phyloP scores from a whole-genome alignment of 2,888 invertebrate genomes.

The Nebria brevicollis region DNA sequence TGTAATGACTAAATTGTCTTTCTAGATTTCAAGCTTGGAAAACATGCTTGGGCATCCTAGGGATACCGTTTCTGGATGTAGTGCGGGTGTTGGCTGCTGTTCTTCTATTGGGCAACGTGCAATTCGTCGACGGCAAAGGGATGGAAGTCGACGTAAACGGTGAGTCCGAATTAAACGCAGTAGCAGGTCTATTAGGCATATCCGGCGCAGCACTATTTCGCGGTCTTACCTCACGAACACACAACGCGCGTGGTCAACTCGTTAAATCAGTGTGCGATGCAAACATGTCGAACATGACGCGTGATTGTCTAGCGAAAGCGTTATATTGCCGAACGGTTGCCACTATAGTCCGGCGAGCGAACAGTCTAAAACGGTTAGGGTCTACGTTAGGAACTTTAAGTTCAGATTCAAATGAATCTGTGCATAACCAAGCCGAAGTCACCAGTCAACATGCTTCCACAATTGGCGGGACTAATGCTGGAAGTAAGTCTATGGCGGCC shows the following conservation, averaged over 20 bases:
- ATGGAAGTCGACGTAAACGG: slow-evolving; percentile 82
- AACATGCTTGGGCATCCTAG: slow-evolving; percentile 87
- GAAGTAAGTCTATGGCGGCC: slow-evolving; percentile 91
- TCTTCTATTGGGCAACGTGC: slow-evolving; percentile 89
- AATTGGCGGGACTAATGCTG: slow-evolving; percentile 76
- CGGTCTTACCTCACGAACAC: slow-evolving; percentile 84
- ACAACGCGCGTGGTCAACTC: slow-evolving; percentile 80
- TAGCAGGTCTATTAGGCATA: slow-evolving; percentile 84
- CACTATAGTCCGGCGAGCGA: slow-evolving; percentile 91
- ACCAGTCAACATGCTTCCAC: slow-evolving; percentile 88
- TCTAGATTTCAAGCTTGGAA: slow-evolving; percentile 90
- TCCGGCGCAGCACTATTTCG: slow-evolving; percentile 79
- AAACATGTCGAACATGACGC: slow-evolving; percentile 87
- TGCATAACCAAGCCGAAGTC: slow-evolving; percentile 86
- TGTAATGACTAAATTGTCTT: not conserved
- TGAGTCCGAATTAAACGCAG: slow-evolving; percentile 85
- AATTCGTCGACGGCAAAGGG: slow-evolving; percentile 83
- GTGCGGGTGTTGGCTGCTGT: slow-evolving; percentile 92
- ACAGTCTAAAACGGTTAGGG: slow-evolving; percentile 87
- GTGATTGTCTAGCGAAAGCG: slow-evolving; percentile 90
- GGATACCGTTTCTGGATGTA: slow-evolving; percentile 94
- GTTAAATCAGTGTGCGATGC: slow-evolving; percentile 85
- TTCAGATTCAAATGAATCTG: slow-evolving; percentile 92
- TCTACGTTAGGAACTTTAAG: slow-evolving; percentile 87
- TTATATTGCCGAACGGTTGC: slow-evolving; percentile 94